phyloP scores from a whole-genome alignment of 2,888 invertebrate species.

The Nysson spinosus region DNA sequence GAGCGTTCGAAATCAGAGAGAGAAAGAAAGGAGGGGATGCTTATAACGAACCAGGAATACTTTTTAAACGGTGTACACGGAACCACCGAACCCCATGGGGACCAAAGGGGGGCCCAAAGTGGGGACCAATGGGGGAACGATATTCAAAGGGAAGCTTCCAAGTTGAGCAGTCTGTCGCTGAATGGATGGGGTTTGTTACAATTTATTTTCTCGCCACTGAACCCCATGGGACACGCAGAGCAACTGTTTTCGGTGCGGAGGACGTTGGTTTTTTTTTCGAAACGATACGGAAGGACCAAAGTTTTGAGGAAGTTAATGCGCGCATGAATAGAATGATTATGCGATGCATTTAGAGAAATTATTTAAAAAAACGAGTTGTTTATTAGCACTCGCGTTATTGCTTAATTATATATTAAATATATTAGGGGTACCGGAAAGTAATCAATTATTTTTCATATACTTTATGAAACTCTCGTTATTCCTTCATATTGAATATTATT shows the following conservation, averaged over 20 bases:
- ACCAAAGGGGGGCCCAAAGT: background rate
- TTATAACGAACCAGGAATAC: slow-evolving; percentile 14
- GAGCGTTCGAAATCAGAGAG: slow-evolving; percentile 17
- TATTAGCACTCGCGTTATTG: too few relatives aligned
- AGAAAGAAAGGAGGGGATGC: slow-evolving; percentile 2
- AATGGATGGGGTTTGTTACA: slow-evolving; percentile 31
- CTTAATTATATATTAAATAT: too few relatives aligned
- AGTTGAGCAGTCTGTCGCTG: slow-evolving; percentile 11
- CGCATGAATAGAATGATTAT: too few relatives aligned
- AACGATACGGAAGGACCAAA: slow-evolving; percentile 10
- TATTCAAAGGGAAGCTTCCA: slow-evolving; percentile 13
- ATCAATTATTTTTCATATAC: too few relatives aligned
- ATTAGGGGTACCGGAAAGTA: too few relatives aligned
- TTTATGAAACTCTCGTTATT: too few relatives aligned
- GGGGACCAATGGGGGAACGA: slow-evolving; percentile 22
- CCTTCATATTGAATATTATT: too few relatives aligned
- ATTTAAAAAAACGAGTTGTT: too few relatives aligned
- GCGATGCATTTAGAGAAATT: too few relatives aligned
- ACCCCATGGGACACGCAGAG: background rate
- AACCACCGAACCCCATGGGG: background rate
- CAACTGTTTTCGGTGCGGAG: slow-evolving; percentile 4
- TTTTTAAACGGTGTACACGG: slow-evolving; percentile 13
- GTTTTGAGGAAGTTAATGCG: background rate
- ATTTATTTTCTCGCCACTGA: slow-evolving; percentile 23
- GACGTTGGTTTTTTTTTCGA: slow-evolving; percentile 3